Conservation (phyloP, 2,888 invertebrate genomes). For the Thera britannica region DNA sequence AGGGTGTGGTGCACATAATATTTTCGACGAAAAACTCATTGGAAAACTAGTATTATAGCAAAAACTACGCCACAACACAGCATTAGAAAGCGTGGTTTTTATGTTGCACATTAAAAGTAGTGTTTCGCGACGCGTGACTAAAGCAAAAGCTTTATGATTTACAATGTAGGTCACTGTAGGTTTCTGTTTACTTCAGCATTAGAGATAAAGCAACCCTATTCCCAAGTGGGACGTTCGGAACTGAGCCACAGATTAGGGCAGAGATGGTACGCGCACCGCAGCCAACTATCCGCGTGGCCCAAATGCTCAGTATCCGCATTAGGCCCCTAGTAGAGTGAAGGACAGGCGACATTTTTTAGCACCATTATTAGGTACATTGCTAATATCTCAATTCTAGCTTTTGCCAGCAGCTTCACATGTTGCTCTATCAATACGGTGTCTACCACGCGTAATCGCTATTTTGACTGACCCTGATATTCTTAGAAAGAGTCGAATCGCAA, state of each 20-base stretch:
- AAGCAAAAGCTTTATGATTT: not conserved
- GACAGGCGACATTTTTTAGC: constrained; percentile 22
- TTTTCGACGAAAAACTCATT: too few species aligned
- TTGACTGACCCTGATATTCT: not conserved
- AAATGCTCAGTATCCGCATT: constrained; percentile 71
- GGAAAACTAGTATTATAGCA: too few species aligned
- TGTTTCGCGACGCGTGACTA: not conserved
- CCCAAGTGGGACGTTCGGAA: constrained; percentile 60
- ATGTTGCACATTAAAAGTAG: too few species aligned
- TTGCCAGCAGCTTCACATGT: not conserved
- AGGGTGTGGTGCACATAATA: too few species aligned
- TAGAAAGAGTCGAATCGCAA: not conserved
- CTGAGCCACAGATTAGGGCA: constrained; percentile 40
- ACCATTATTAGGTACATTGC: not conserved
- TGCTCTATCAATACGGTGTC: not conserved
- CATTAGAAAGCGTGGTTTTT: too few species aligned
- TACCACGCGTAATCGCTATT: not conserved
- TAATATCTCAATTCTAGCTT: not conserved
- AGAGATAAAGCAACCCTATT: constrained; percentile 28
- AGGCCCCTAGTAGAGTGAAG: constrained; percentile 45
- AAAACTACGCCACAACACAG: too few species aligned
- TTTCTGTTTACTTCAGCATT: not conserved
- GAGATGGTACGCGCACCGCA: constrained; percentile 46
- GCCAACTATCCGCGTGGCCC: constrained; percentile 66
- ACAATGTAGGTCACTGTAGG: not conserved